A percentile compares a stretch with the other conserved stretches of the same genome.
phyloP scores from a whole-genome alignment of 2,888 invertebrate species.

The Cryptus viduatorius region DNA sequence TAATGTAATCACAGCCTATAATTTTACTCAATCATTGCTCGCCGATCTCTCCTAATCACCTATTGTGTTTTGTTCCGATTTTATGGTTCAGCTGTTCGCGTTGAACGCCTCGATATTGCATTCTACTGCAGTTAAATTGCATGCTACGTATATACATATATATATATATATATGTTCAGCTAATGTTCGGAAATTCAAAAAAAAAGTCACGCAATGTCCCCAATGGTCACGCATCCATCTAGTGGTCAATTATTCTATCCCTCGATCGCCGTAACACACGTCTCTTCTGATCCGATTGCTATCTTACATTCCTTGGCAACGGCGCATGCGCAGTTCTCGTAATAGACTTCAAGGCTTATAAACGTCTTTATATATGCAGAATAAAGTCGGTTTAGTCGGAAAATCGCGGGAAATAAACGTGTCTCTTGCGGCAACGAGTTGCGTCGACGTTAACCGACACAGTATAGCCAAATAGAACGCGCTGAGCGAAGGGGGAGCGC shows the following conservation, averaged over 20 bases:
- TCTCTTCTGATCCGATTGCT: slow-evolving; percentile 5
- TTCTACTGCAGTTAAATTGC: not conserved
- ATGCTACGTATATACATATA: no score
- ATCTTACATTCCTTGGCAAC: slow-evolving; percentile 17
- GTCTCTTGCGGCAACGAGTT: not conserved
- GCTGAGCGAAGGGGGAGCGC: not conserved
- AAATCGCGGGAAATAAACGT: not conserved
- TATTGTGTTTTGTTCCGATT: not conserved
- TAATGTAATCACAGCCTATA: slow-evolving; percentile 2
- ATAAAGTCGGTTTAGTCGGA: not conserved
- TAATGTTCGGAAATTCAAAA: not conserved
- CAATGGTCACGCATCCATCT: no score
- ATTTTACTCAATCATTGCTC: slow-evolving; percentile 2
- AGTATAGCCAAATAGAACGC: not conserved
- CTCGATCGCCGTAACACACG: slow-evolving; percentile 21
- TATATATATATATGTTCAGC: no score
- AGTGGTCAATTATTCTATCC: not conserved
- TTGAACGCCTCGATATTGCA: not conserved
- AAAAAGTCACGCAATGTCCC: not conserved
- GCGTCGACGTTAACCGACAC: not conserved
- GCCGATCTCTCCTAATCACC: slow-evolving; percentile 11
- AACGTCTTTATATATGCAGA: not conserved
- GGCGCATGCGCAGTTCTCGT: not conserved
- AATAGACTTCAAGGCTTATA: not conserved
- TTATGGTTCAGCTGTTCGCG: slow-evolving; percentile 2